Evolutionary conservation across 2,888 invertebrate species (phyloP), one percentile per base, ranked within the genome.

Genomic region (Chymomyza caudatula): DNA sequence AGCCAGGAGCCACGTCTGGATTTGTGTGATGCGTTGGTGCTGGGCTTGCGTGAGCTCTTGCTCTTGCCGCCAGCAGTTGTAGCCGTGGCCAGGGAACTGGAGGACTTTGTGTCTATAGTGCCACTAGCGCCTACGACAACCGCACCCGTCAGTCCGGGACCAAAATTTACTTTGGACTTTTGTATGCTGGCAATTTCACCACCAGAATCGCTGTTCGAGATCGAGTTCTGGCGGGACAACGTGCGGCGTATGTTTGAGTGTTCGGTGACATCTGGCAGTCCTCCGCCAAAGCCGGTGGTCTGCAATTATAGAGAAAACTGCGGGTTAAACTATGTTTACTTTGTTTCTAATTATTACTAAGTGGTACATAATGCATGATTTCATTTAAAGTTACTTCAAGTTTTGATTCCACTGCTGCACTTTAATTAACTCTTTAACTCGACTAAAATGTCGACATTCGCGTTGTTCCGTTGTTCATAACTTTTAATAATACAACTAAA

Each of bases 251-350:
- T 88, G 68, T 90, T 91, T 51, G 90, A 90, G 78, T 90, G 91
- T 69, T 90, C 90, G 71, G 90, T 90, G 58, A 90, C 90, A 76
- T 90, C 90, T 69, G 90, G 90, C 65, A 90, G 82, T 29, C 90
- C 91, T 67, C 90, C n/a, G n/a, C n/a, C 91, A 78, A 90, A 90
- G 37, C 90, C 90, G 63, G 89, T 90, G 71, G 91, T 90, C 91
- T 90, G 81, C 11, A 85, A 83, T 44, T 13, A 19, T 5, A 15
- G 17, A n/a, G 17, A 4, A 22, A 22, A 51, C 8, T 2, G 5
- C 44, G 19, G 8, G 25, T 17, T 47, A 22, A 11, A 4, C 0
- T 11, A 37, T 11, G 29, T 37, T 37, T 37, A 11, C 11, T 11
- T 37, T 8, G 29, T 37, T 11, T 1, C 29, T 11, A 37, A 11